Percentiles rank a stretch among this genome's conserved stretches.
These are phyloP conservation scores for Ligdia adustata DNA, from an alignment of 2,888 invertebrate genomes.

Conservation along the genomic window DNA sequence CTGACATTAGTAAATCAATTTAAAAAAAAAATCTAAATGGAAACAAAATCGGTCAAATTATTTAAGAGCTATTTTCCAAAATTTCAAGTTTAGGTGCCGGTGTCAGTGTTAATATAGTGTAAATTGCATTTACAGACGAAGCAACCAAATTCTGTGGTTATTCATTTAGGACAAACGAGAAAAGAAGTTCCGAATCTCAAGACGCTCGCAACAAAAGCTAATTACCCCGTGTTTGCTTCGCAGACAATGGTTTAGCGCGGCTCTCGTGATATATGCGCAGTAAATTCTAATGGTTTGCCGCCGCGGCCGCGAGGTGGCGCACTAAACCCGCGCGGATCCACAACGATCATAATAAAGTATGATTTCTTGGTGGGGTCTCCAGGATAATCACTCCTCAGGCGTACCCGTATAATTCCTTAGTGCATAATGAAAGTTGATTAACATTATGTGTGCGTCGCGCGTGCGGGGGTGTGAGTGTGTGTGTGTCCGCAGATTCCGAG, in stretches of 20 bases:
- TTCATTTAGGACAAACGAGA: constrained; percentile 10
- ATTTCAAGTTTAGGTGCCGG: too few relatives aligned
- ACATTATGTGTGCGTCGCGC: constrained; percentile 67
- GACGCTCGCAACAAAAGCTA: constrained; percentile 52
- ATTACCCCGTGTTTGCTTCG: constrained; percentile 62
- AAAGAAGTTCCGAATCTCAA: constrained; percentile 22
- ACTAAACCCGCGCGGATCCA: constrained; percentile 66
- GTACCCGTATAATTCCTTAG: constrained; percentile 84
- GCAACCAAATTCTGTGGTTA: too few relatives aligned
- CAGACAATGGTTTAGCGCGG: constrained; percentile 64
- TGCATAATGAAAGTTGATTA: constrained; percentile 85
- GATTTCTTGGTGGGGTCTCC: constrained; percentile 81
- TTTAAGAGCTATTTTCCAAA: too few relatives aligned
- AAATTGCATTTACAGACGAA: too few relatives aligned
- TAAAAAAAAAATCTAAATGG: too few relatives aligned
- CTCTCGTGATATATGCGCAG: constrained; percentile 70
- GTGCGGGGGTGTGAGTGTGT: constrained; percentile 89
- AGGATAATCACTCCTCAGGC: constrained; percentile 83
- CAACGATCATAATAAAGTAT: constrained; percentile 81
- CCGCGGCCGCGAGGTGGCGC: constrained; percentile 67
- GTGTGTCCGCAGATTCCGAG: constrained; percentile 93
- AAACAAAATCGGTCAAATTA: too few relatives aligned
- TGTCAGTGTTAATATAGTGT: too few relatives aligned
- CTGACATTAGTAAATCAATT: too few relatives aligned
- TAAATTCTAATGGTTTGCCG: constrained; percentile 73